These are phyloP conservation scores for Phrynocephalus versicolor DNA, from an alignment of 2,113 vertebrate genomes.

Conservation along the genomic window DNA sequence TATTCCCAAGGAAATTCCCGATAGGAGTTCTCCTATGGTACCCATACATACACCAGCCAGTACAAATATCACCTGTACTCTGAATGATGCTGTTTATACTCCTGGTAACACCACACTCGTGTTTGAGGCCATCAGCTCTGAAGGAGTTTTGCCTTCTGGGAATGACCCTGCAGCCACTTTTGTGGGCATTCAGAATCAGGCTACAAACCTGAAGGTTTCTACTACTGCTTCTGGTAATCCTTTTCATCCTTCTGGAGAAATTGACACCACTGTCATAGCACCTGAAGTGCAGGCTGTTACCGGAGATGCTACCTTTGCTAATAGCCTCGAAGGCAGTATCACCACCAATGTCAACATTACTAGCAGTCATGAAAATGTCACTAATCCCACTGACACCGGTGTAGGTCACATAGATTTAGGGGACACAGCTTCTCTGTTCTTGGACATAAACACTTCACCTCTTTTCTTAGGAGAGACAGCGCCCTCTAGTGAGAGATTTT, in stretches of 20 bases:
- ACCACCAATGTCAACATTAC: not conserved
- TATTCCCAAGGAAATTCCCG: not conserved
- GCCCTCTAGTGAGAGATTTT: not conserved
- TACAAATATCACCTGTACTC: not conserved
- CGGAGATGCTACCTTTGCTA: not conserved
- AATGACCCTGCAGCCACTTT: not conserved
- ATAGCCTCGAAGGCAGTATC: not conserved
- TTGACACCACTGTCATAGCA: not conserved
- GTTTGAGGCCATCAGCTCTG: not conserved
- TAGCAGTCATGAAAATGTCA: not conserved
- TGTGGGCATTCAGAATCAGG: not conserved
- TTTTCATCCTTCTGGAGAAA: not conserved
- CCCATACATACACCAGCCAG: not conserved
- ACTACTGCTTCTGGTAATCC: not conserved
- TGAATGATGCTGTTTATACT: not conserved
- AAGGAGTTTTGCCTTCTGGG: not conserved
- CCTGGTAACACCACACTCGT: not conserved
- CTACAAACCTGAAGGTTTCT: not conserved
- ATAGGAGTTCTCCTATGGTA: not conserved
- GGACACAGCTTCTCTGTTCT: not conserved
- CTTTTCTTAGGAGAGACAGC: not conserved
- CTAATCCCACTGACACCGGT: not conserved
- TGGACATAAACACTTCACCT: not conserved
- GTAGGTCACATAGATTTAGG: not conserved
- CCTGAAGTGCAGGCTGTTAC: not conserved